These are phyloP conservation scores for Lacerta bilineata DNA, from an alignment of 2,797 vertebrate species.

Conservation along the genomic window DNA sequence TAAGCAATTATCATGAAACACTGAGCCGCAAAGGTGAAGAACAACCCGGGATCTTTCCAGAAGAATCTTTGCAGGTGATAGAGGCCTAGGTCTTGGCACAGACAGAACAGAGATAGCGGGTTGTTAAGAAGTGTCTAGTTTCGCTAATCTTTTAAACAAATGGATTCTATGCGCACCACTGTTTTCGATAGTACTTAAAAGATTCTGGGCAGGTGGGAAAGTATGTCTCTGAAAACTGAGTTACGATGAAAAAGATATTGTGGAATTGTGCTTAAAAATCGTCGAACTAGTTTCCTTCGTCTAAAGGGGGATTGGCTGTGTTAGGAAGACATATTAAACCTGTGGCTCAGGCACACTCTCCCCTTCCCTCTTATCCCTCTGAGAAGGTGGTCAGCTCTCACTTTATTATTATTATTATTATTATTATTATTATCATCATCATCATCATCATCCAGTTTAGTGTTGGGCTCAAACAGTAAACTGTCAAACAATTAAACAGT, in stretches of 20 bases:
- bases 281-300: not conserved
- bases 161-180: not conserved
- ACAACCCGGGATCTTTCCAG: not conserved
- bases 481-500: too few species aligned
- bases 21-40: not conserved
- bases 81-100: not conserved
- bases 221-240: not conserved
- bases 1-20: not conserved
- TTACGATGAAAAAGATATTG: not conserved
- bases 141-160: not conserved
- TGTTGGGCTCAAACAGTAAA: too few species aligned
- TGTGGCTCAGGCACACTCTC: too few species aligned
- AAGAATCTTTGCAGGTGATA: not conserved
- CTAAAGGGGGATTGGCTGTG: too few species aligned
- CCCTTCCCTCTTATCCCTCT: too few species aligned
- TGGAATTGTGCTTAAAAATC: constrained; percentile 26
- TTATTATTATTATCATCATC: too few species aligned
- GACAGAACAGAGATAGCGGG: not conserved
- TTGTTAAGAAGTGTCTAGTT: not conserved
- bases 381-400: too few species aligned
- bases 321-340: too few species aligned
- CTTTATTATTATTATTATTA: too few species aligned
- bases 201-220: not conserved
- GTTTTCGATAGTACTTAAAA: not conserved
- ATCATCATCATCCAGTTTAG: too few species aligned